Conservation (phyloP, 2,797 vertebrate genomes). For the Mus minutoides region DNA sequence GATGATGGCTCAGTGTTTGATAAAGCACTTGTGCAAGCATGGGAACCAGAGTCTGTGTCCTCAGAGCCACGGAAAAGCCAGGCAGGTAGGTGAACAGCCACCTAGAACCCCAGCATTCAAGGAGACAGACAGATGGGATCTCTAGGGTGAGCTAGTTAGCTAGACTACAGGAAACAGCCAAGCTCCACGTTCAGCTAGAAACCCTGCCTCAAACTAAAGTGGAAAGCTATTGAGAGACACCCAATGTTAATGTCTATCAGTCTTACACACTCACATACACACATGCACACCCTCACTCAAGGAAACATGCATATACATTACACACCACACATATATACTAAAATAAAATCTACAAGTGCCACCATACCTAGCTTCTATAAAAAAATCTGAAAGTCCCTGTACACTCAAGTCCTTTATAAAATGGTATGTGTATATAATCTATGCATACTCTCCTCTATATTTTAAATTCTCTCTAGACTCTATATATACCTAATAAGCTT, state of each 20-base stretch:
- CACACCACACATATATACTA: background rate
- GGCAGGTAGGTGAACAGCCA: no score
- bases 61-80: background rate
- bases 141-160: background rate
- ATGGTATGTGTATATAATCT: background rate
- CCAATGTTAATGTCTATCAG: background rate
- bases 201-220: background rate
- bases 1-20: background rate
- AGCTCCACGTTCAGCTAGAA: background rate
- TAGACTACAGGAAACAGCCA: background rate
- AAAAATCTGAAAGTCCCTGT: background rate
- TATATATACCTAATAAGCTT: background rate
- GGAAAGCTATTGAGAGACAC: background rate
- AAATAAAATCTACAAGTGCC: background rate
- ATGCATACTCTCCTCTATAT: background rate
- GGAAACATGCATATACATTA: background rate
- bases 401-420: background rate
- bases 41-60: background rate
- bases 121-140: background rate
- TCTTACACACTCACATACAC: background rate
- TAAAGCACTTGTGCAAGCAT: background rate
- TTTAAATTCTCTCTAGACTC: background rate
- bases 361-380: background rate
- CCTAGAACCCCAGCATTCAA: background rate
- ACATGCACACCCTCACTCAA: background rate